Base-by-base conservation (phyloP, 1,140 invertebrate species). In the Parapsyche elsis region DNA sequence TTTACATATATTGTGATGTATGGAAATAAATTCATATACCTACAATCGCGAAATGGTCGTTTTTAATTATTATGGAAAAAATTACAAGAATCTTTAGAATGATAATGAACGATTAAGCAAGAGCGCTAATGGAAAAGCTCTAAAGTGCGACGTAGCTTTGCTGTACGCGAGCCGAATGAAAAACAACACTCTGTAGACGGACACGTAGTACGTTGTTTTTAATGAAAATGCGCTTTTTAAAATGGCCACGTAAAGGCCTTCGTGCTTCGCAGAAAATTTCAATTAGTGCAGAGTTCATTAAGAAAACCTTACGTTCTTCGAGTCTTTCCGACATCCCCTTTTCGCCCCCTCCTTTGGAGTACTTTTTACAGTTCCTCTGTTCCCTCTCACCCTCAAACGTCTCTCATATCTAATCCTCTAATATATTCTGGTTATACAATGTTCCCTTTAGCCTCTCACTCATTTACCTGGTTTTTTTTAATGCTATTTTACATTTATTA, bases 221-320 rank as follows among this genome's bases (percentile, higher is more conserved):
- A 21, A 61, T 61, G 57, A 61, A 61, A 61, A 21, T 61, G 16
- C 9, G 7, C 21, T 61, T 61, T 61, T 61, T 19, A 19, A 61
- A 61, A 57, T 16, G 16, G 57, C 57, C 57, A 61, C 57, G 57
- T 61, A 61, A 74, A 74, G 38, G 23, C 71, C 46, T 49, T 45
- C 57, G 16, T 21, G 45, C 44, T 16, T 49, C 53, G 74, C 24
- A n/a, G 46, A 59, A 76, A 38, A 59, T 83, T 80, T 80, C 81
- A 83, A 80, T 83, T 80, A 83, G 79, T 79, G 76, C 81, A 71
- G 71, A 80, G 79, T 83, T 83, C 81, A 79, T 81, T 83, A 83
- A 80, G 76, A 73, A 83, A 38, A 81, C 67, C 80, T 82, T 71
- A 26, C 53, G 61, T 12, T 30, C 59, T 71, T 45, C 49, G 30